phyloP scores from a whole-genome alignment of 2,797 vertebrate species.

The Decapterus maruadsi region DNA sequence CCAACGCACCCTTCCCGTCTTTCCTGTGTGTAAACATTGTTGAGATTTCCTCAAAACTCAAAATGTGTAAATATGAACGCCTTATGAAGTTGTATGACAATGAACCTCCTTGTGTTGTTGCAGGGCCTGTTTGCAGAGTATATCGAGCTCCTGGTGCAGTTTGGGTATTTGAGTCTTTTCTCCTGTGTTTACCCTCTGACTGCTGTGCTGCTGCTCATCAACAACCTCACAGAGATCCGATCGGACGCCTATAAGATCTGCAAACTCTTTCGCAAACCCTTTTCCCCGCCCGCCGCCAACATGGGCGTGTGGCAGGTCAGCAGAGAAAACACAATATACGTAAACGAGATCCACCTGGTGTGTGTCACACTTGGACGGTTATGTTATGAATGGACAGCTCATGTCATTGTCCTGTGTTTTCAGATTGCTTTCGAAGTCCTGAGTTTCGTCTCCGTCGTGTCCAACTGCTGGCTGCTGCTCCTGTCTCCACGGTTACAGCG shows the following conservation, averaged over 20 bases:
- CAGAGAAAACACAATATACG: neutral
- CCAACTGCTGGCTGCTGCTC: slow-evolving; percentile 89
- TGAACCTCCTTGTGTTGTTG: neutral
- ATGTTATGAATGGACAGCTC: neutral
- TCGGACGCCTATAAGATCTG: slow-evolving; percentile 89
- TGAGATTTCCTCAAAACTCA: neutral
- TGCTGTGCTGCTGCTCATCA: slow-evolving; percentile 85
- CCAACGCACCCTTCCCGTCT: slow-evolving; percentile 79
- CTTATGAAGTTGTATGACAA: neutral
- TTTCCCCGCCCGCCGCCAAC: slow-evolving; percentile 78
- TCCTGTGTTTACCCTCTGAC: slow-evolving; percentile 89
- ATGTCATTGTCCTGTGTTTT: slow-evolving; percentile 13
- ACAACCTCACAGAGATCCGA: slow-evolving; percentile 89
- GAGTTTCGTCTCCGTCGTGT: slow-evolving; percentile 86
- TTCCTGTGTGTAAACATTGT: slow-evolving; percentile 76
- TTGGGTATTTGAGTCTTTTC: slow-evolving; percentile 90
- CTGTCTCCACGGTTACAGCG: slow-evolving; percentile 81
- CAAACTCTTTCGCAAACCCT: slow-evolving; percentile 88
- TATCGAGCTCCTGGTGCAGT: slow-evolving; percentile 90
- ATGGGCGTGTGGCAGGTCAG: slow-evolving; percentile 90
- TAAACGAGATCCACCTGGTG: neutral
- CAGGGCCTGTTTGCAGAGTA: slow-evolving; percentile 90
- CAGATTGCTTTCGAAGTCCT: slow-evolving; percentile 87
- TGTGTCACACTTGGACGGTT: neutral
- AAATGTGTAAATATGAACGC: neutral